A percentile compares a stretch with the other conserved stretches of the same genome.
Conservation (phyloP, 2,888 invertebrate genomes). For the Oscheius sp. region DNA sequence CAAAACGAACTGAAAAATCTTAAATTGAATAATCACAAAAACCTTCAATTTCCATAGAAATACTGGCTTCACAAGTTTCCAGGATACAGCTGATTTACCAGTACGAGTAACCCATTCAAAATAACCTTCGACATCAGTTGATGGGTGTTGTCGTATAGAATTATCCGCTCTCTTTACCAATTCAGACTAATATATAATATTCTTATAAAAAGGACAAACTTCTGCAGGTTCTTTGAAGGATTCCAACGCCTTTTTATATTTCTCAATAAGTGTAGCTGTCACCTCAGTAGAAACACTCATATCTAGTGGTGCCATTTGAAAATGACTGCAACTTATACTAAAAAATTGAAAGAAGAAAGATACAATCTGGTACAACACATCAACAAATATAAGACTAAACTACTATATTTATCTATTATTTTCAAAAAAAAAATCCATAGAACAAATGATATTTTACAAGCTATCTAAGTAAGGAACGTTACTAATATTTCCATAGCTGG, state of each 20-base stretch:
- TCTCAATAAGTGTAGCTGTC: slow-evolving; percentile 1
- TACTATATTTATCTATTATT: not conserved
- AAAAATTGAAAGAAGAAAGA: not conserved
- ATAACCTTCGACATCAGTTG: slow-evolving; percentile 51
- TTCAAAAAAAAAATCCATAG: not conserved
- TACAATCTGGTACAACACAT: too few species aligned
- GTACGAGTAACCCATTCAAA: slow-evolving; percentile 44
- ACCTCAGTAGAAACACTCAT: not conserved
- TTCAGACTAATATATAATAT: not conserved
- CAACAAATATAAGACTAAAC: slow-evolving; percentile 5
- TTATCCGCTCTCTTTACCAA: not conserved
- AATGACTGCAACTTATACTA: not conserved
- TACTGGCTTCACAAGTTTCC: slow-evolving; percentile 47
- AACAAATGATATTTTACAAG: slow-evolving; percentile 32
- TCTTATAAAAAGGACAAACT: not conserved
- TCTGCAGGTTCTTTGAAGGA: slow-evolving; percentile 26
- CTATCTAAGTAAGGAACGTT: slow-evolving; percentile 51
- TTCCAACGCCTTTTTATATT: slow-evolving; percentile 15
- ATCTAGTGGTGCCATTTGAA: too few species aligned
- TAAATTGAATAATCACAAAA: not conserved
- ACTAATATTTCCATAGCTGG: slow-evolving; percentile 48
- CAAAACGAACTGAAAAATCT: slow-evolving; percentile 49
- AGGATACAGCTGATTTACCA: slow-evolving; percentile 45
- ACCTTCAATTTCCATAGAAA: slow-evolving; percentile 61
- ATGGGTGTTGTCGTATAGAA: slow-evolving; percentile 31